These are phyloP conservation scores for Phthorimaea operculella DNA, from an alignment of 1,140 invertebrate species.

Conservation along the genomic window DNA sequence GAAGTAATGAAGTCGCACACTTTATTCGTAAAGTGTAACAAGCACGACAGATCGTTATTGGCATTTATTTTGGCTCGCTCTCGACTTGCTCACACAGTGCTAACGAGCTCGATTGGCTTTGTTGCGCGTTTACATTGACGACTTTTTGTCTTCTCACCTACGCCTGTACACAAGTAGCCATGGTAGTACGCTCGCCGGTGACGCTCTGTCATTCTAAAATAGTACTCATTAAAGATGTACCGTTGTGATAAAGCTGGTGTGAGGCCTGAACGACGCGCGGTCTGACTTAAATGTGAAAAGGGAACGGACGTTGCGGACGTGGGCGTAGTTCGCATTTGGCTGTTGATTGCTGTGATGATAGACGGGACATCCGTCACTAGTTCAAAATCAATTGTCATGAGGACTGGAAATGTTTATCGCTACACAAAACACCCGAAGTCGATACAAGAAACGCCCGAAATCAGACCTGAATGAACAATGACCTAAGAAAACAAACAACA, in stretches of 20 bases:
- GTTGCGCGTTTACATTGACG: slow-evolving; percentile 25
- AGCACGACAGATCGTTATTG: slow-evolving; percentile 21
- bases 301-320: slow-evolving; percentile 9
- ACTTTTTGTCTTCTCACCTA: slow-evolving; percentile 20
- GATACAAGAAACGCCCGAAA: no score
- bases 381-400: background rate
- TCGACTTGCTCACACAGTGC: slow-evolving; percentile 13
- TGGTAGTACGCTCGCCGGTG: slow-evolving; percentile 15
- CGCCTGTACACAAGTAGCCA: slow-evolving; percentile 11
- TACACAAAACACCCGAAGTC: no score
- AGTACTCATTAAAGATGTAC: slow-evolving; percentile 21
- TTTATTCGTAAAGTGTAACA: slow-evolving; percentile 13
- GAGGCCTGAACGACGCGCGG: slow-evolving; percentile 1
- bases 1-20: background rate
- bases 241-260: slow-evolving; percentile 18
- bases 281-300: slow-evolving; percentile 13
- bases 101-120: slow-evolving; percentile 24
- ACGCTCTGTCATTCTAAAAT: slow-evolving; percentile 24
- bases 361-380: slow-evolving; percentile 9
- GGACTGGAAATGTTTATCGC: background rate
- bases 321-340: slow-evolving; percentile 14
- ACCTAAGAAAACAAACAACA: no score
- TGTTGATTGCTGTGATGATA: slow-evolving; percentile 15
- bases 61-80: slow-evolving; percentile 31
- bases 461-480: no score